Evolutionary conservation across 2,888 invertebrate species (phyloP).

Genomic region (Listrodromus nycthemerus): DNA sequence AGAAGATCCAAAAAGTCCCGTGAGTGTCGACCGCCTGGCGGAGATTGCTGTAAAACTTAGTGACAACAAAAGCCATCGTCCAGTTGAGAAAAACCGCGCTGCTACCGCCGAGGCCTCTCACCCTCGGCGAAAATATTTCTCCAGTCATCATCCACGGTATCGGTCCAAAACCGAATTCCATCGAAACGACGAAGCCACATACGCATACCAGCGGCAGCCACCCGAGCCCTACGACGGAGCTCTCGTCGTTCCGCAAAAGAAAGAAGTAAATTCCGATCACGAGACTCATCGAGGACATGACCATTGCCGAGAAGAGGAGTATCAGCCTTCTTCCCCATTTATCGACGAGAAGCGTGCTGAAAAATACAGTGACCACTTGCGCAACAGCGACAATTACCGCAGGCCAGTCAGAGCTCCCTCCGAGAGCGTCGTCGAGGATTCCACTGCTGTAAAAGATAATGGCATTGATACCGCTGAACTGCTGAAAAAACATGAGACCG

Average conservation of each 20-base stretch:
- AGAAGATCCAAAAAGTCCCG: constrained; percentile 91
- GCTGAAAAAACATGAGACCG: constrained; percentile 95
- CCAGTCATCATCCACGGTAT: constrained; percentile 95
- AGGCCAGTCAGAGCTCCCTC: constrained; percentile 82
- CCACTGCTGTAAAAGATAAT: constrained; percentile 92
- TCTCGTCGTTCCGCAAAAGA: constrained; percentile 65
- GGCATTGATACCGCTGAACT: constrained; percentile 93
- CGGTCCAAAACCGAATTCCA: constrained; percentile 94
- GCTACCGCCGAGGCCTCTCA: constrained; percentile 91
- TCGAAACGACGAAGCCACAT: constrained; percentile 91
- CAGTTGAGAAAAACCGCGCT: constrained; percentile 93
- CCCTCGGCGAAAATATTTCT: constrained; percentile 92
- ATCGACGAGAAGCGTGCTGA: constrained; percentile 92
- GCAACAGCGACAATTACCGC: constrained; percentile 36
- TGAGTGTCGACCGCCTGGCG: constrained; percentile 86
- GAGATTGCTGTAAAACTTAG: constrained; percentile 89
- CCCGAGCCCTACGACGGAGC: constrained; percentile 86
- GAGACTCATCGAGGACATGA: constrained; percentile 90
- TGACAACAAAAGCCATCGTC: constrained; percentile 92
- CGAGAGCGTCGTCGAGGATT: constrained; percentile 89
- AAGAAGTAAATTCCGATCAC: constrained; percentile 91
- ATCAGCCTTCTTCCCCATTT: constrained; percentile 92
- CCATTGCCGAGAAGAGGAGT: constrained; percentile 89
- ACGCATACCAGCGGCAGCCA: constrained; percentile 92
- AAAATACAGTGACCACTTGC: constrained; percentile 40